Evolutionary conservation across 2,113 vertebrate species (phyloP), one percentile per base, ranked within the genome.

Genomic region (Pseudorasbora parva): DNA sequence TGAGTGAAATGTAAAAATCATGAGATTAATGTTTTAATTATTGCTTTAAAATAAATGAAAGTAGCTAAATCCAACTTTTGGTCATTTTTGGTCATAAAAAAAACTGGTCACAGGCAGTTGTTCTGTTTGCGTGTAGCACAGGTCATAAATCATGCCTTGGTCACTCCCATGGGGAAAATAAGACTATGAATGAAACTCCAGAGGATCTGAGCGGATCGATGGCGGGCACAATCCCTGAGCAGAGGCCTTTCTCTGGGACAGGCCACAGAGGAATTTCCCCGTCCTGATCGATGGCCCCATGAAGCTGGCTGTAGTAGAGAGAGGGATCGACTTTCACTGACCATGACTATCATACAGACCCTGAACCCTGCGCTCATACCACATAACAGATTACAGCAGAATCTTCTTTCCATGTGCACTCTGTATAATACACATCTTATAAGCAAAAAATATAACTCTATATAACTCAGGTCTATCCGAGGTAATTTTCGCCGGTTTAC

Each of bases 251-350:
- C 85, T 69, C 89, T 82, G 59, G 86, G 84, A 83, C 84, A 82
- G 30, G 59, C 69, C 57, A 27, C 41, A 64, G 66, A 84, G 86
- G 91, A 89, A 85, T 85, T 78, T 86, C 86, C 86, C 82, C 2
- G n/a, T 62, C 23, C 25, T 82, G 83, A 88, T 92, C 89, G 64
- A 91, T 91, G 86, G 30, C 1, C 19, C 6, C 21, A 21, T 64
- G 41, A 73, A 88, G 85, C 84, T 9, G 57, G 76, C 43, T 80
- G 79, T 64, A 64, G 82, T 66, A 45, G 68, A 2, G 11, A 27
- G 23, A 78, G 84, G 71, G 82, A 85, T 92, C 64, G 49, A 60
- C 85, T 89, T 91, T 89, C 88, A 69, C 21, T 21, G 0, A 12
- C 75, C 64, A 54, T 59, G 25, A 78, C 78, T n/a, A 25, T 30